Evolutionary conservation across 2,797 vertebrate genomes (phyloP), one percentile per base, ranked within the genome.

Genomic region (Poliocrania exsul): DNA sequence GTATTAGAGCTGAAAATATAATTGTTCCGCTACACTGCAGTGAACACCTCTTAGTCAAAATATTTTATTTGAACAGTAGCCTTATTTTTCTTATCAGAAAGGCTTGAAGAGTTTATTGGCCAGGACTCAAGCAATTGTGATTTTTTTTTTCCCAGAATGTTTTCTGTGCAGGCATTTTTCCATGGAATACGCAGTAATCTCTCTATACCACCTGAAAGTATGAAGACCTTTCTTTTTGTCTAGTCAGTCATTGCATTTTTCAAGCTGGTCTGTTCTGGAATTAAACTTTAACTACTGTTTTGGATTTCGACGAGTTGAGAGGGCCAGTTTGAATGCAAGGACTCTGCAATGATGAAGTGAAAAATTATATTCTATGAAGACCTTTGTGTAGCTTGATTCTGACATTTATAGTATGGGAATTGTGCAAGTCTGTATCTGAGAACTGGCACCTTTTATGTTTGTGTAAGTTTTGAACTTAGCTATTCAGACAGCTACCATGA

Each of bases 281-380:
- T 86, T 57, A 86, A 86, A 88, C 65, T 91, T 82, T 92, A 91
- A 80, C 93, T 86, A n/a, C 38, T 3, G 4, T 78, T 89, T 85
- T 49, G 44, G 46, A 85, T 81, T 90, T 90, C 35, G 18, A 28
- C 50, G 8, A 69, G 42, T 57, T 91, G 35, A 78, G 66, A 31
- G 9, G 4, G 23, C 25, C 60, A n/a, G 2, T 89, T 90, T 92
- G 77, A 95, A 69, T 78, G 24, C 53, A 78, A 53, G n/a, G 40
- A 31, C 23, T 86, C 29, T 65, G 15, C 50, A 81, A 14, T 67
- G 69, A 54, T 53, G 31, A 70, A 88, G 38, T 57, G 46, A 61
- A 88, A 78, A 89, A n/a, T 53, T 25, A 16, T 25, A 31, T 88
- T 81, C 10, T 64, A 42, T 64, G 37, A 81, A 71, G 53, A 71